phyloP scores from a whole-genome alignment of 1,140 invertebrate species.

The Drosophila insularis region DNA sequence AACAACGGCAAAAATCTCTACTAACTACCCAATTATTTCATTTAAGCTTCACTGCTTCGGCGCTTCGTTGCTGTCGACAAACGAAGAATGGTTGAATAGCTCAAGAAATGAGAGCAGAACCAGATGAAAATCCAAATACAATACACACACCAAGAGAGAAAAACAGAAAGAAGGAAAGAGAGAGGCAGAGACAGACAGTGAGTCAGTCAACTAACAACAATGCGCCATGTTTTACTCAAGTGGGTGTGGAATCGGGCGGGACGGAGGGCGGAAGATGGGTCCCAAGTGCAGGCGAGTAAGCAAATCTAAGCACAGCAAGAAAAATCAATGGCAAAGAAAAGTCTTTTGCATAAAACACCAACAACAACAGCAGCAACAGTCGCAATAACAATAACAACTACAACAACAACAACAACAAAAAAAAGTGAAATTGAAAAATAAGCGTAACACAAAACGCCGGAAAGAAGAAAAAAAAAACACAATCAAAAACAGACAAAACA shows the following conservation, averaged over 20 bases:
- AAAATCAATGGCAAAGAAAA: conserved; percentile 69
- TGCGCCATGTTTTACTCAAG: conserved; percentile 35
- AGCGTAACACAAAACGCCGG: conserved; percentile 78
- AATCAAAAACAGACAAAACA: background rate
- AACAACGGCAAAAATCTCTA: conserved; percentile 50
- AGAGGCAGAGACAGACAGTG: conserved; percentile 1
- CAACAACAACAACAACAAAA: conserved; percentile 29
- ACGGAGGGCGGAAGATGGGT: conserved; percentile 1
- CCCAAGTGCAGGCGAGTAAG: conserved; percentile 56
- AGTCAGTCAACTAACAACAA: conserved; percentile 5
- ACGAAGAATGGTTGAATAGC: conserved; percentile 55
- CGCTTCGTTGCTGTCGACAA: conserved; percentile 15
- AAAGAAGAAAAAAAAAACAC: conserved; percentile 28
- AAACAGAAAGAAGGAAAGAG: background rate
- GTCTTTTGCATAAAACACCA: conserved; percentile 31
- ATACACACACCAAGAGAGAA: conserved; percentile 20
- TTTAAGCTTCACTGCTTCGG: conserved; percentile 76
- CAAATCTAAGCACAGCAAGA: conserved; percentile 71
- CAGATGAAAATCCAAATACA: conserved; percentile 33
- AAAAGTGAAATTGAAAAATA: conserved; percentile 76
- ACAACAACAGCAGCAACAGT: conserved; percentile 7
- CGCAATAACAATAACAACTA: conserved; percentile 26
- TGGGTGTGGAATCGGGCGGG: conserved; percentile 6
- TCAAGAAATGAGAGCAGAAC: conserved; percentile 45
- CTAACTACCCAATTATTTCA: conserved; percentile 82